Percentiles rank a stretch among this genome's conserved stretches.
Conservation (phyloP, 2,888 invertebrate species). For the Drosophila subquinaria region DNA sequence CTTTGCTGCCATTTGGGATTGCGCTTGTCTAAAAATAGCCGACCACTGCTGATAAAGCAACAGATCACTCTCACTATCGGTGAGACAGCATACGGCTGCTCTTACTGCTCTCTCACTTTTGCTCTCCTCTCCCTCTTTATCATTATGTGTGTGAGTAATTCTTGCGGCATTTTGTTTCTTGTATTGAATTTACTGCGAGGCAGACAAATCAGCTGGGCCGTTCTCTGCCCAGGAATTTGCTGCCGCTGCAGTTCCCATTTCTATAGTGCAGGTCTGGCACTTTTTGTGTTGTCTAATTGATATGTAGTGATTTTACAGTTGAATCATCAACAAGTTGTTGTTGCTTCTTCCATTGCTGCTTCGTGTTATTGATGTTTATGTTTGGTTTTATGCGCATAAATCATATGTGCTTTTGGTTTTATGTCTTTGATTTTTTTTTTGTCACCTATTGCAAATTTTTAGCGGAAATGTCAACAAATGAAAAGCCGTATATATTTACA, state of each 20-base stretch:
- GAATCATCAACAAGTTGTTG: constrained; percentile 70
- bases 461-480: constrained; percentile 65
- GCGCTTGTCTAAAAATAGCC: constrained; percentile 58
- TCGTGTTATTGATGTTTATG: constrained; percentile 53
- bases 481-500: constrained; percentile 31
- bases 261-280: constrained; percentile 21
- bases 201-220: constrained; percentile 52
- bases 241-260: constrained; percentile 38
- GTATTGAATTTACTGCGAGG: constrained; percentile 15
- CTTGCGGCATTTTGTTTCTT: constrained; percentile 56
- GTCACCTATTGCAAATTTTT: constrained; percentile 54
- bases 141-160: constrained; percentile 43
- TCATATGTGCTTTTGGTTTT: constrained; percentile 52
- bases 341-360: constrained; percentile 30
- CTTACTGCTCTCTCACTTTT: constrained; percentile 3
- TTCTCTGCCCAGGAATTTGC: constrained; percentile 48
- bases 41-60: constrained; percentile 63
- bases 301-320: constrained; percentile 34
- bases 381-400: constrained; percentile 59
- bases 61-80: constrained; percentile 73
- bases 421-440: constrained; percentile 4
- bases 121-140: constrained; percentile 25
- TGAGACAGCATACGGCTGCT: constrained; percentile 32
- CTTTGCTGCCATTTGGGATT: constrained; percentile 37
- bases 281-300: constrained; percentile 42